A percentile compares a stretch with the other conserved stretches of the same genome.
Evolutionary conservation across 2,797 vertebrate species (phyloP).

Genomic region (Etheostoma nigrum): DNA sequence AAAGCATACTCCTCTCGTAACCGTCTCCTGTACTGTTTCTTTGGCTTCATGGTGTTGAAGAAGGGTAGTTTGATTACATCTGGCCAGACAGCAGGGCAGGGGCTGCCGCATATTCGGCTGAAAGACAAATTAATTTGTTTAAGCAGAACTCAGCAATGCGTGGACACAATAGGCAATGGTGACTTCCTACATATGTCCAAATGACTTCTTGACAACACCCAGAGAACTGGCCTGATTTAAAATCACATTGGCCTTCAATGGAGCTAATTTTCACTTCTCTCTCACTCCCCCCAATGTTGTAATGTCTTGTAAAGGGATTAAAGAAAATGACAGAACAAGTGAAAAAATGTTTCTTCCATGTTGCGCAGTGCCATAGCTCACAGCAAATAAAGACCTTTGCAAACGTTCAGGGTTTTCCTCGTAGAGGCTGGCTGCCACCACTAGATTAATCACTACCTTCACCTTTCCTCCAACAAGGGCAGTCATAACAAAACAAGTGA

Average conservation of each 20-base stretch:
- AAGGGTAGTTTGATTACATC: constrained; percentile 99
- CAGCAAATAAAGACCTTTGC: neutral
- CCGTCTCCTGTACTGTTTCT: constrained; percentile 98
- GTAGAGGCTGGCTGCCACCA: neutral
- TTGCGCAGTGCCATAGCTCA: neutral
- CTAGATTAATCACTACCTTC: constrained; percentile 9
- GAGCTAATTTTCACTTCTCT: neutral
- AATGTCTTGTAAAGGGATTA: constrained; percentile 1
- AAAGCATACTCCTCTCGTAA: constrained; percentile 98
- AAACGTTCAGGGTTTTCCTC: neutral
- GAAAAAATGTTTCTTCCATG: neutral
- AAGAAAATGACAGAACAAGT: neutral
- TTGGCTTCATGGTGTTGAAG: constrained; percentile 99
- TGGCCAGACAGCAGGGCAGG: constrained; percentile 97
- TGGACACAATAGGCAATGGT: neutral
- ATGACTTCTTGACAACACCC: constrained; percentile 2
- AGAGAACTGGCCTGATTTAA: constrained; percentile 12
- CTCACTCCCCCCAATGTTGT: neutral
- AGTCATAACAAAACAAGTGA: constrained; percentile 3
- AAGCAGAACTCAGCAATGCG: neutral
- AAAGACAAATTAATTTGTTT: constrained; percentile 21
- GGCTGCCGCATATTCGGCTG: constrained; percentile 97
- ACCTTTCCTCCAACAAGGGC: constrained; percentile 12
- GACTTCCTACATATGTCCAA: neutral
- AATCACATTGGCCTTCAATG: neutral